These are phyloP conservation scores for Pachyramphus minor DNA, from an alignment of 2,113 vertebrate genomes.

Conservation along the genomic window DNA sequence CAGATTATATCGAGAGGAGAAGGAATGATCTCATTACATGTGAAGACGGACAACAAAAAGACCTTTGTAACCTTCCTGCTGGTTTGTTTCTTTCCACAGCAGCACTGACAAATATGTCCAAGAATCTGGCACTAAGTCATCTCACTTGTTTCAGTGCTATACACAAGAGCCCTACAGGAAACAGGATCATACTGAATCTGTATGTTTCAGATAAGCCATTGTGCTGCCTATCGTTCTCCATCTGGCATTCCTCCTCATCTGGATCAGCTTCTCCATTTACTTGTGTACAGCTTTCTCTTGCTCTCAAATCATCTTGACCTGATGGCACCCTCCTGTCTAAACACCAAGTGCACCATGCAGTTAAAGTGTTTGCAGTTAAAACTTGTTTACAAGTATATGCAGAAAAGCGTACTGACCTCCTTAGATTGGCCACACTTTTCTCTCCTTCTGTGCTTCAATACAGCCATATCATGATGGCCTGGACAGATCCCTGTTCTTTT, in stretches of 20 bases:
- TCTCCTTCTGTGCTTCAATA: background rate
- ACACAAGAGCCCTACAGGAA: background rate
- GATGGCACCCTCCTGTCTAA: background rate
- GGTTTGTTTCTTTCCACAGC: background rate
- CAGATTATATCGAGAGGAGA: background rate
- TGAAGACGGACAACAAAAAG: background rate
- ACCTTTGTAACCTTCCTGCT: background rate
- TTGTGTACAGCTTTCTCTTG: background rate
- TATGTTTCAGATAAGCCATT: background rate
- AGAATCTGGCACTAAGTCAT: background rate
- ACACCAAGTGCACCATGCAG: background rate
- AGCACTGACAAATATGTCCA: background rate
- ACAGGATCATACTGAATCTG: background rate
- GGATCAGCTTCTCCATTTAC: background rate
- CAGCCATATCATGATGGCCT: background rate
- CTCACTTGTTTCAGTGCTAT: background rate
- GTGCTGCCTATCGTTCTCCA: background rate
- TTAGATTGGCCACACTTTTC: background rate
- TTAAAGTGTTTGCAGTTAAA: background rate
- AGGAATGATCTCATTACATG: background rate
- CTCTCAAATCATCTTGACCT: background rate
- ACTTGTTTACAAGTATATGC: background rate
- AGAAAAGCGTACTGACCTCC: background rate
- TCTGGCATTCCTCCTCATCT: rapidly evolving
- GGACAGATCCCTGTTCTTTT: background rate